Base-by-base conservation (phyloP, 2,888 invertebrate species). In the Leptinotarsa haldemani region DNA sequence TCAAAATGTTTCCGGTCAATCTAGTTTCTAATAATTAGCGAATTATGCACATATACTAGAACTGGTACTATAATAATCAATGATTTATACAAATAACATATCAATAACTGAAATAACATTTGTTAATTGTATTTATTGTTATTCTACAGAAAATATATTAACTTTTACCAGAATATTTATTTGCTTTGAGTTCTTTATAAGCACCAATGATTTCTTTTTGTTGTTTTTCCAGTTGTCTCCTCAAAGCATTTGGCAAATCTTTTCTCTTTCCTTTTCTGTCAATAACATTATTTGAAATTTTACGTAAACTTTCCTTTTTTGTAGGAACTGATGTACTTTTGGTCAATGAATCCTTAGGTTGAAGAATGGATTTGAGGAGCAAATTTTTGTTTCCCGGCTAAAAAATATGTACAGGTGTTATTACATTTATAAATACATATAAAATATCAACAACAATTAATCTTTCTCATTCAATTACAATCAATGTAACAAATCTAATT, bases 331-430 rank as follows among this genome's bases (percentile, higher is more conserved):
- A 52, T 73, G 61, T 22, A 30, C 67, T 48, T 48, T 67, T 53
- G 30, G 9, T 58, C 63, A 70, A 25, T 65, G 66, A 12, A 64
- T 53, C 20, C 64, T 69, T 15, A 46, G 40, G 58, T 70, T 83
- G 78, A 20, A 92, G 80, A 58, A 92, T 75, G 0, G 90, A 87
- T 79, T 90, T 90, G 1, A 93, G 88, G 70, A 95, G 87, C 73
- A 94, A 87, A 72, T 90, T 87, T 79, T 92, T 92, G 68, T 89
- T 89, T 0, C 93, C 93, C 75, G 93, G 92, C 93, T 93, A 81
- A 70, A 88, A 40, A 74, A 88, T 88, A 83, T 70, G 50, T 20
- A 58, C 30, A 70, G 40, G 20, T 56, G 9, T 40, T 40, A 40
- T 40, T 40, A 40, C 40, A 9, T 40, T 40, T 40, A 9, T 40